Evolutionary conservation across 2,797 vertebrate species (phyloP).

Genomic region (Synaphobranchus kaupii): DNA sequence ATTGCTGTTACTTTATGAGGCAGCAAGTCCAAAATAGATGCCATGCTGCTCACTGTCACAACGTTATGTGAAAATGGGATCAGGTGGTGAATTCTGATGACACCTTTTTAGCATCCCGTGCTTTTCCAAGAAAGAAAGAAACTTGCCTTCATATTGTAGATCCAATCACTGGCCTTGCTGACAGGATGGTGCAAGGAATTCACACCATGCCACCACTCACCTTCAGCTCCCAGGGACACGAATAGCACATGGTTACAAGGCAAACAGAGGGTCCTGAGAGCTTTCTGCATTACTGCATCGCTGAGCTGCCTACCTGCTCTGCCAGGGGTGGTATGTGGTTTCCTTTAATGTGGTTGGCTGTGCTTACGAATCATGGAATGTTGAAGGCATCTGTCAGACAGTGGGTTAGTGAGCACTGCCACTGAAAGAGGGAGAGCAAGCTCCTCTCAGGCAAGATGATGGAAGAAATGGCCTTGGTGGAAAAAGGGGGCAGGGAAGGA

Average conservation of each 20-base stretch:
- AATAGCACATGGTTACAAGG: not conserved
- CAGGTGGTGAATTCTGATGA: not conserved
- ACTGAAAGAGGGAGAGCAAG: not conserved
- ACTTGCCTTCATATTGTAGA: not conserved
- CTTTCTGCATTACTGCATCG: not conserved
- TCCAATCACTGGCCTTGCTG: not conserved
- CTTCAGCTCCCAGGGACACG: not conserved
- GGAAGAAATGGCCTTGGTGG: not conserved
- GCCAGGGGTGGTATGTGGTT: not conserved
- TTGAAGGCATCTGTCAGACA: not conserved
- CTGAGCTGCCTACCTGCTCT: not conserved
- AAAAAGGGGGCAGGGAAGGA: not conserved
- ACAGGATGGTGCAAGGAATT: not conserved
- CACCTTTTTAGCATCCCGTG: not conserved
- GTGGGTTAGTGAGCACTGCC: not conserved
- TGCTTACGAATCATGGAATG: not conserved
- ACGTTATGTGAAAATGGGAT: not conserved
- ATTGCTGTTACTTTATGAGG: slow-evolving; percentile 3
- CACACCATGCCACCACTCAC: not conserved
- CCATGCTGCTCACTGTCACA: slow-evolving; percentile 13
- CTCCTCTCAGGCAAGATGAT: not conserved
- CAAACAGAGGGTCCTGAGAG: not conserved
- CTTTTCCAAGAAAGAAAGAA: not conserved
- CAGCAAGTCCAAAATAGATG: slow-evolving; percentile 1
- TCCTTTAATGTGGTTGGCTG: not conserved